Evolutionary conservation across 2,797 vertebrate species (phyloP).

Genomic region (Dicrostonyx torquatus): DNA sequence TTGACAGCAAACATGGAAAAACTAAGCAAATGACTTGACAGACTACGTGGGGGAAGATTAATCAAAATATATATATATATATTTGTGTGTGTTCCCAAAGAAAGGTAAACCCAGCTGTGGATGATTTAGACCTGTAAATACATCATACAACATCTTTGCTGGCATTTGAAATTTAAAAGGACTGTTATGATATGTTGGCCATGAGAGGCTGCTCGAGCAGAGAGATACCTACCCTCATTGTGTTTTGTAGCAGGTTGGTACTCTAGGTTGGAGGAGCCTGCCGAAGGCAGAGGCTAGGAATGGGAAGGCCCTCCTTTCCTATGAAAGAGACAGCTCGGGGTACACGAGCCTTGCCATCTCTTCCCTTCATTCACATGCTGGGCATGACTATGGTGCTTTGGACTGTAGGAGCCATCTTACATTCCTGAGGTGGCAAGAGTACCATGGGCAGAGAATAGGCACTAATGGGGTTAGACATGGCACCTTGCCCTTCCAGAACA

Average conservation of each 20-base stretch:
- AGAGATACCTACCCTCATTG: background rate
- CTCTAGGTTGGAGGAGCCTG: background rate
- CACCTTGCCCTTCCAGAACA: background rate
- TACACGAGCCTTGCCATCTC: background rate
- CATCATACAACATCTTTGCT: background rate
- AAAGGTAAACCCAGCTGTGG: slow-evolving; percentile 22
- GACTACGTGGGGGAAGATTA: slow-evolving; percentile 7
- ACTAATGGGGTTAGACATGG: background rate
- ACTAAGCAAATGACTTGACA: slow-evolving; percentile 49
- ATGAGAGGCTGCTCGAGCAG: background rate
- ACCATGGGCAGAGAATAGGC: background rate
- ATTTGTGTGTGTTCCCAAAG: background rate
- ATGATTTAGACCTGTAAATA: background rate
- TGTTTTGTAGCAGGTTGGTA: background rate
- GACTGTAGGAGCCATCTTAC: background rate
- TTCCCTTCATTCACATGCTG: background rate
- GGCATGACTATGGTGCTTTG: background rate
- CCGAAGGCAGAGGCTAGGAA: background rate
- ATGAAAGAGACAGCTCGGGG: background rate
- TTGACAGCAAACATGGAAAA: slow-evolving; percentile 65
- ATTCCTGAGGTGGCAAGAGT: background rate
- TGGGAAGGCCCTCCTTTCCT: background rate
- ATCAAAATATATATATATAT: background rate
- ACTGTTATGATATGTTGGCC: background rate
- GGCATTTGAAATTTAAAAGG: background rate